These are phyloP conservation scores for Mastigias papua DNA, from an alignment of 30 jellyfish, hydroid and myxozoan genomes.

Conservation along the genomic window DNA sequence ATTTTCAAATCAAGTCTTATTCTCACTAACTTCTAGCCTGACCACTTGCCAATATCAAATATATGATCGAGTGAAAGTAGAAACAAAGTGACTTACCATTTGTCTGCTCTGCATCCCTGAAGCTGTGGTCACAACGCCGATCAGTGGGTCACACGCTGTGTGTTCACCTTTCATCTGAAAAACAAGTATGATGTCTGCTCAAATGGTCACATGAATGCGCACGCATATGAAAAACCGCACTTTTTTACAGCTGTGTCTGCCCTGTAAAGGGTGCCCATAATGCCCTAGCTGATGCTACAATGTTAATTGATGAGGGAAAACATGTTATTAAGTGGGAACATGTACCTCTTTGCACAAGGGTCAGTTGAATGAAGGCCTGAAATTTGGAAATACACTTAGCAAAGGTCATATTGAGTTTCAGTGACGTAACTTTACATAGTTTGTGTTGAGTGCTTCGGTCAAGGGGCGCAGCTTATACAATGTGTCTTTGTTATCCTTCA, in stretches of 20 bases:
- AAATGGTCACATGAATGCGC: no score
- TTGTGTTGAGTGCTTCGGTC: neutral
- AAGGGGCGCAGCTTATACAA: neutral
- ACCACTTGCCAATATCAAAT: no score
- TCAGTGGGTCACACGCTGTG: no score
- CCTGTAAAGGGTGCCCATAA: slow-evolving; percentile 59
- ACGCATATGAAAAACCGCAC: no score
- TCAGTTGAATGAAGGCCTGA: slow-evolving; percentile 54
- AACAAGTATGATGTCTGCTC: no score
- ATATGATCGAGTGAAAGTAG: no score
- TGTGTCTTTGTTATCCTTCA: neutral
- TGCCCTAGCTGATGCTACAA: slow-evolving; percentile 56
- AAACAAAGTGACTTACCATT: no score
- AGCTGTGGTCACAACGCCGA: neutral
- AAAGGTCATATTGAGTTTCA: slow-evolving; percentile 37
- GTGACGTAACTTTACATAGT: slow-evolving; percentile 8
- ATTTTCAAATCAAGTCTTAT: no score
- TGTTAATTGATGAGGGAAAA: slow-evolving; percentile 27
- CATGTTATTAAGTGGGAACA: slow-evolving; percentile 25
- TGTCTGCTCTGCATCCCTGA: no score
- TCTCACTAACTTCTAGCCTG: no score
- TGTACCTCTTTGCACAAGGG: slow-evolving; percentile 13
- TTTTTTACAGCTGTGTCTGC: neutral
- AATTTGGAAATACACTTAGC: slow-evolving; percentile 16
- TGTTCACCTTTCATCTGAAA: no score